Evolutionary conservation across 2,888 invertebrate species (phyloP).

Genomic region (Chelonus formosanus): DNA sequence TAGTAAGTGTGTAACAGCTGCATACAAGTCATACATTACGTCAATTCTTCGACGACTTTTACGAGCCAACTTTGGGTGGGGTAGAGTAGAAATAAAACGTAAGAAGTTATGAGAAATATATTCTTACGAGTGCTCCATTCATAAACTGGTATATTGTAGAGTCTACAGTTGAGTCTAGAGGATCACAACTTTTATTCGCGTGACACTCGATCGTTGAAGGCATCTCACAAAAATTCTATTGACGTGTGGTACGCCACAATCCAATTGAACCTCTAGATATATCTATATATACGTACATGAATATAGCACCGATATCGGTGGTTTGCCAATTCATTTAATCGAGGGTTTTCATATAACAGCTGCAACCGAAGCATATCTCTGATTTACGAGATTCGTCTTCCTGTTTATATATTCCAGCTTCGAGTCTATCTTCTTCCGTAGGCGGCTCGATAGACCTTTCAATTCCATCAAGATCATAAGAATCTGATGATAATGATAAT

Average conservation of each 20-base stretch:
- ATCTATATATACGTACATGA: background rate
- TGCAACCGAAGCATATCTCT: constrained; percentile 28
- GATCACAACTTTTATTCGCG: constrained; percentile 8
- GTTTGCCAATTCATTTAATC: constrained; percentile 25
- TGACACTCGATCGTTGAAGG: constrained; percentile 15
- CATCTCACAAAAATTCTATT: constrained; percentile 15
- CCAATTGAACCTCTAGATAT: background rate
- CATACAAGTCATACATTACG: constrained; percentile 20
- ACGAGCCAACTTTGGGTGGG: constrained; percentile 17
- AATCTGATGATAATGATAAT: too few species aligned
- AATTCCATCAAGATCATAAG: background rate
- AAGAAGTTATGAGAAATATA: constrained; percentile 1
- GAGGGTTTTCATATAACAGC: constrained; percentile 30
- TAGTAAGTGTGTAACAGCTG: background rate
- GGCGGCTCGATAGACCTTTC: background rate
- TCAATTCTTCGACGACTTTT: constrained; percentile 24
- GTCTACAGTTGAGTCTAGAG: background rate
- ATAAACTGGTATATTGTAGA: constrained; percentile 5
- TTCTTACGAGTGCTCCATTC: constrained; percentile 7
- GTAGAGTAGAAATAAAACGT: constrained; percentile 7
- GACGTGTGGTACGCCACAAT: background rate
- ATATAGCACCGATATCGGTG: background rate
- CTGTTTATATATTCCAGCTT: constrained; percentile 34
- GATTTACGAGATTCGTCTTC: constrained; percentile 40
- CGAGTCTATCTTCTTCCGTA: constrained; percentile 2